phyloP scores from a whole-genome alignment of 2,797 vertebrate species.

The Acanthornis magna region DNA sequence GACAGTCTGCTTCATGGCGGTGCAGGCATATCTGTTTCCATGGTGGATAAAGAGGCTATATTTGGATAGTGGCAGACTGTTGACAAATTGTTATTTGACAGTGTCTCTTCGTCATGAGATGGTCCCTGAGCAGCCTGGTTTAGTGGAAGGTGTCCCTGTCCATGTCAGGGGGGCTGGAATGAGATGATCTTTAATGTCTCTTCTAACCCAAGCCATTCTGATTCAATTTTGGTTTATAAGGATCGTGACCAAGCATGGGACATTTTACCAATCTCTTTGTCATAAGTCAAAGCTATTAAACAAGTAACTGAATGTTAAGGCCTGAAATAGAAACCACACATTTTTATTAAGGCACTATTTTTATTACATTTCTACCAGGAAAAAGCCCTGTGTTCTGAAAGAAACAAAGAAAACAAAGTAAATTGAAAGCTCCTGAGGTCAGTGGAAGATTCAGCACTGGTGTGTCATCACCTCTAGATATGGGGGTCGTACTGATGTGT shows the following conservation, averaged over 20 bases:
- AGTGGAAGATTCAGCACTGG: neutral
- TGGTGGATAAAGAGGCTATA: neutral
- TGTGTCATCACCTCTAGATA: neutral
- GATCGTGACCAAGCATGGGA: neutral
- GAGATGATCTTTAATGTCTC: neutral
- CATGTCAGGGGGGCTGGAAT: neutral
- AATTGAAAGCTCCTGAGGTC: neutral
- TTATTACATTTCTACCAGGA: neutral
- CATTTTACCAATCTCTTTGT: neutral
- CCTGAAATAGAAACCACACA: neutral
- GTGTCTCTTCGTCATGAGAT: neutral
- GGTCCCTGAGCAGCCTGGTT: neutral
- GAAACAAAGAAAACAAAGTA: neutral
- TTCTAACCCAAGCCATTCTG: neutral
- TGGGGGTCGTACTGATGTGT: accelerated
- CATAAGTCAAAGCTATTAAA: neutral
- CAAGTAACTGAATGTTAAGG: neutral
- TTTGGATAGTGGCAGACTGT: neutral
- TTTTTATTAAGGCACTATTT: neutral
- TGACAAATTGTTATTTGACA: neutral
- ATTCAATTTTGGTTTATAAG: neutral
- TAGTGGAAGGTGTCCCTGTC: neutral
- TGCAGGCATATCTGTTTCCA: neutral
- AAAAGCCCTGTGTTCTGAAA: neutral
- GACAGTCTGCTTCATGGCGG: neutral